Conservation (phyloP, 2,113 vertebrate species). For the Coptodon rendalli region DNA sequence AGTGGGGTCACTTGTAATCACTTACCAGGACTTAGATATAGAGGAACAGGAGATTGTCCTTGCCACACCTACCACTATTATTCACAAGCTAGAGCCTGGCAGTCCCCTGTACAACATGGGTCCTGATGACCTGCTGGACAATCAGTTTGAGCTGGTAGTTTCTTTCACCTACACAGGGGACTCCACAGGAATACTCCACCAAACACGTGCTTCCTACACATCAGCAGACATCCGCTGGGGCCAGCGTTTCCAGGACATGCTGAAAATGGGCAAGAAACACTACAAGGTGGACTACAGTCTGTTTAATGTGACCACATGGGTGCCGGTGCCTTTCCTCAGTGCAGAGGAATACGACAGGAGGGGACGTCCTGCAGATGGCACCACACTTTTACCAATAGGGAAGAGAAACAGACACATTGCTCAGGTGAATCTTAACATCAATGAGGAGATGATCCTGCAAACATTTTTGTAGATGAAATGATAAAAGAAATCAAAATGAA, state of each 20-base stretch:
- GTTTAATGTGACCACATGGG: slow-evolving; percentile 85
- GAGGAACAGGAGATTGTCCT: slow-evolving; percentile 82
- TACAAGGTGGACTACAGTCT: slow-evolving; percentile 87
- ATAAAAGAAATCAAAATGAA: not conserved
- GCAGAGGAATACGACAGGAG: slow-evolving; percentile 75
- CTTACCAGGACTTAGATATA: slow-evolving; percentile 80
- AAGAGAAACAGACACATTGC: not conserved
- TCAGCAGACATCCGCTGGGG: slow-evolving; percentile 92
- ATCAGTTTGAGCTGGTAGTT: slow-evolving; percentile 88
- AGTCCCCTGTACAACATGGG: slow-evolving; percentile 89
- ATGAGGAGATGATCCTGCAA: slow-evolving; percentile 21
- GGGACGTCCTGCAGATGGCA: not conserved
- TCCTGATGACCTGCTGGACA: slow-evolving; percentile 75
- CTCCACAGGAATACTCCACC: slow-evolving; percentile 89
- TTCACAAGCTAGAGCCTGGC: slow-evolving; percentile 80
- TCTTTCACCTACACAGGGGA: slow-evolving; percentile 92
- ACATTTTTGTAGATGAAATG: slow-evolving; percentile 28
- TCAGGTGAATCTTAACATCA: not conserved
- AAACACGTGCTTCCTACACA: slow-evolving; percentile 85
- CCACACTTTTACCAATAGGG: not conserved
- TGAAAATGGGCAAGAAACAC: slow-evolving; percentile 78
- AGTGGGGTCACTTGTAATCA: slow-evolving; percentile 73
- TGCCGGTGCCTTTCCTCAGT: slow-evolving; percentile 80
- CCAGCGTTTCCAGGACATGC: slow-evolving; percentile 82
- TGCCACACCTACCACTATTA: slow-evolving; percentile 78